phyloP scores from a whole-genome alignment of 2,888 invertebrate species.

The Eristalinus aeneus region DNA sequence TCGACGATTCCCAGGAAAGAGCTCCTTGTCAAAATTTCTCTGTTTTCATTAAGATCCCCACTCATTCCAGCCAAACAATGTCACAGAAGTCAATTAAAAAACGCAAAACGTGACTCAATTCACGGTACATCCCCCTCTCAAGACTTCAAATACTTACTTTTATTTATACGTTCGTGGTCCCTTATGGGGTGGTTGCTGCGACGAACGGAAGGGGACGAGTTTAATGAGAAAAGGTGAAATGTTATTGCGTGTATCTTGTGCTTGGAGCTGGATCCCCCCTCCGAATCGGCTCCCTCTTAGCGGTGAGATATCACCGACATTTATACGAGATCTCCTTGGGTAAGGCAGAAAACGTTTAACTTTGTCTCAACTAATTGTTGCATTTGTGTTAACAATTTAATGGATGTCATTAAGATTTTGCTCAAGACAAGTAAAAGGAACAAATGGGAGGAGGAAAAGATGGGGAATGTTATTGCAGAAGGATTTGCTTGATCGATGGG shows the following conservation, averaged over 20 bases:
- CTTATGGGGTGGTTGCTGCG: not conserved
- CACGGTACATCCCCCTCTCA: not conserved
- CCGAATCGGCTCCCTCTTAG: not conserved
- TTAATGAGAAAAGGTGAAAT: slow-evolving; percentile 19
- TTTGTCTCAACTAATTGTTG: slow-evolving; percentile 77
- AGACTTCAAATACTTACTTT: not conserved
- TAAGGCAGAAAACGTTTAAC: slow-evolving; percentile 79
- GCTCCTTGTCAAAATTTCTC: not conserved
- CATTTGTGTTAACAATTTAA: slow-evolving; percentile 72
- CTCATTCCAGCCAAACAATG: not conserved
- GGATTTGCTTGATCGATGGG: not conserved
- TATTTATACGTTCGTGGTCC: not conserved
- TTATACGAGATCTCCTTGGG: slow-evolving; percentile 76
- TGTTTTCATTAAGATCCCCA: not conserved
- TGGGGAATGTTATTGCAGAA: not conserved
- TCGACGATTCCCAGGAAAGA: not conserved
- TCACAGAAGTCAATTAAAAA: not conserved
- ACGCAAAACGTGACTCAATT: not conserved
- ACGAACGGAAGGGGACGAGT: not conserved
- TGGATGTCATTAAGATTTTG: slow-evolving; percentile 32
- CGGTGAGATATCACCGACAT: slow-evolving; percentile 77
- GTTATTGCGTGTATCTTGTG: not conserved
- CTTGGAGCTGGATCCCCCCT: not conserved
- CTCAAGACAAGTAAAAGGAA: slow-evolving; percentile 45
- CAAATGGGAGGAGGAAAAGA: not conserved